A percentile compares a stretch with the other conserved stretches of the same genome.
These are phyloP conservation scores for Saxidomus purpurata DNA, from an alignment of 1,140 invertebrate genomes.

Conservation along the genomic window DNA sequence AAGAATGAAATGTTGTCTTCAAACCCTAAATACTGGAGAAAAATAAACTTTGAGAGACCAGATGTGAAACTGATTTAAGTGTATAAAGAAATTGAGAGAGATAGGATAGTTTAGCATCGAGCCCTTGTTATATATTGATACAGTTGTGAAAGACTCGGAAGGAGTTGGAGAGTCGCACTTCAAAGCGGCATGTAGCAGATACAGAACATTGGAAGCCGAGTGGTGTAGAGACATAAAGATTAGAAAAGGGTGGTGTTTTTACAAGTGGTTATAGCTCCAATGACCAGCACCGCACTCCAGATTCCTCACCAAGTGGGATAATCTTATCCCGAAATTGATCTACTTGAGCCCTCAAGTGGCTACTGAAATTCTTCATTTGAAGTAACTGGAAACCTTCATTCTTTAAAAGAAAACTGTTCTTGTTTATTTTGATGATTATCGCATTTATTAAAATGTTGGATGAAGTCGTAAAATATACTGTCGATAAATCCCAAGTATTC, in stretches of 20 bases:
- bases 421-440: not conserved
- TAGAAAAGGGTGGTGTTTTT: not conserved
- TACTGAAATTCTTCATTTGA: not conserved
- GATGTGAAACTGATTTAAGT: too few relatives aligned
- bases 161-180: too few relatives aligned
- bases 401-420: not conserved
- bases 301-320: not conserved
- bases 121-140: too few relatives aligned
- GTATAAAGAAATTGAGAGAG: too few relatives aligned
- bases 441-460: not conserved
- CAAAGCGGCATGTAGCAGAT: not conserved
- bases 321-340: not conserved
- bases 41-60: too few relatives aligned
- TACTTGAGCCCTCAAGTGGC: too few relatives aligned
- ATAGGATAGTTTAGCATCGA: too few relatives aligned
- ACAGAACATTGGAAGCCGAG: not conserved
- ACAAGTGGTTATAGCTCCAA: not conserved
- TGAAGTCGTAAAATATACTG: not conserved
- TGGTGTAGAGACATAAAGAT: not conserved
- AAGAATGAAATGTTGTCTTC: too few relatives aligned
- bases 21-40: too few relatives aligned
- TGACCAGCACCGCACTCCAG: not conserved
- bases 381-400: not conserved
- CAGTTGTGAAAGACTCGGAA: too few relatives aligned
- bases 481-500: not conserved